These are phyloP conservation scores for Tamandua tetradactyla DNA, from an alignment of 2,797 vertebrate species.

Conservation along the genomic window DNA sequence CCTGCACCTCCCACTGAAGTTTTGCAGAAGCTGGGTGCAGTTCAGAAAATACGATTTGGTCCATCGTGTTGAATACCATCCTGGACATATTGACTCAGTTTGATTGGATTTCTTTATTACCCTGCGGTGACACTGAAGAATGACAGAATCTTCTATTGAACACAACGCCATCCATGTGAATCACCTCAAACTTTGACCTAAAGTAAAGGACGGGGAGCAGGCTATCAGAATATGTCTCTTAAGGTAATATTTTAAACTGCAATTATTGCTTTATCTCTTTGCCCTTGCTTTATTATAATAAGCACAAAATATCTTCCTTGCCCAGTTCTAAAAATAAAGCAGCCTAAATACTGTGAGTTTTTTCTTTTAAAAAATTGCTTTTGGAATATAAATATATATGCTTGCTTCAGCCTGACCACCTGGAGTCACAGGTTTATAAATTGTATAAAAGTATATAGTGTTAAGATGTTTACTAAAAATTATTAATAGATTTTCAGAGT, in stretches of 20 bases:
- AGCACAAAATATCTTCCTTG: conserved; percentile 55
- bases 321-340: conserved; percentile 72
- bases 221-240: conserved; percentile 47
- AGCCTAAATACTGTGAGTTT: conserved; percentile 64
- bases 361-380: conserved; percentile 60
- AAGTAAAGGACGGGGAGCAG: background rate
- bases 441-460: conserved; percentile 68
- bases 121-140: conserved; percentile 59
- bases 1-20: conserved; percentile 28
- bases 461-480: conserved; percentile 79
- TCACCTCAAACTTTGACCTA: conserved; percentile 56
- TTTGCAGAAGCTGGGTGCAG: conserved; percentile 34
- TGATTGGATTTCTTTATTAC: conserved; percentile 69
- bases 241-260: conserved; percentile 19
- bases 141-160: conserved; percentile 67
- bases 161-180: conserved; percentile 52
- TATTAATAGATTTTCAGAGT: conserved; percentile 78
- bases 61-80: conserved; percentile 17
- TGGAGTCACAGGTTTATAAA: conserved; percentile 72
- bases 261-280: conserved; percentile 26
- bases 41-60: conserved; percentile 9
- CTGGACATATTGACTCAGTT: conserved; percentile 37
- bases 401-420: conserved; percentile 73
- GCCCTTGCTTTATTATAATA: conserved; percentile 55
- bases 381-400: conserved; percentile 56